These are phyloP conservation scores for Coracias cyanogaster DNA, from an alignment of 2,797 vertebrate species.

Conservation along the genomic window DNA sequence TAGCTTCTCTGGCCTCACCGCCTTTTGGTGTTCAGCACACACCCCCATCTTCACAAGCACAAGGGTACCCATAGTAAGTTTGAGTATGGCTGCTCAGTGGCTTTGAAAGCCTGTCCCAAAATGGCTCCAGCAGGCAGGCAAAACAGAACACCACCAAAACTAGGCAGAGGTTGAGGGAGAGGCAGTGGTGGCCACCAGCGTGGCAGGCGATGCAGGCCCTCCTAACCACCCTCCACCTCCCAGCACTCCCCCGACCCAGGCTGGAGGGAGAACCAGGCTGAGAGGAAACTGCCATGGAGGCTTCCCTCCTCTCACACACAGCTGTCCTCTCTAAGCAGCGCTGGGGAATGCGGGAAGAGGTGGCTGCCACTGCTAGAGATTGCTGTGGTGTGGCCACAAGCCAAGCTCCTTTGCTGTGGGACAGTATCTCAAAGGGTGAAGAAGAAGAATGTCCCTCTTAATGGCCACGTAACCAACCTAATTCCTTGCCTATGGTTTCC, in stretches of 20 bases:
- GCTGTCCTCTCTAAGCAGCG: background rate
- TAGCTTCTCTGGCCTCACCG: background rate
- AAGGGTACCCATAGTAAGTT: background rate
- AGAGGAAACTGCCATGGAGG: background rate
- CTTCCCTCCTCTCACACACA: background rate
- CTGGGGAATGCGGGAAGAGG: fast-evolving
- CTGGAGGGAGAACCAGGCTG: background rate
- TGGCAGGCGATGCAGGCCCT: background rate
- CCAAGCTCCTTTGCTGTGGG: background rate
- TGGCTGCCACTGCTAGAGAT: background rate
- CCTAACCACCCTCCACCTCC: background rate
- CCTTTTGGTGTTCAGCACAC: background rate
- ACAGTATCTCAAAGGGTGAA: background rate
- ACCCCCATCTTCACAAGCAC: background rate
- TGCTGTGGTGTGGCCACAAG: fast-evolving
- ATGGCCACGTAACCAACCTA: background rate
- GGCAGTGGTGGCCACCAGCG: background rate
- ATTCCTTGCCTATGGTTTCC: background rate
- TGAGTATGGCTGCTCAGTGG: background rate
- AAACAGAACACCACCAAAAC: background rate
- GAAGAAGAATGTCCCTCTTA: background rate
- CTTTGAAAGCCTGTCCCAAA: background rate
- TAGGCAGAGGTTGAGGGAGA: background rate
- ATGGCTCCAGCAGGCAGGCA: background rate
- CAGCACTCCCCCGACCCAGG: fast-evolving